These are phyloP conservation scores for Cyphotilapia sp. DNA, from an alignment of 2,113 vertebrate genomes.

Conservation along the genomic window DNA sequence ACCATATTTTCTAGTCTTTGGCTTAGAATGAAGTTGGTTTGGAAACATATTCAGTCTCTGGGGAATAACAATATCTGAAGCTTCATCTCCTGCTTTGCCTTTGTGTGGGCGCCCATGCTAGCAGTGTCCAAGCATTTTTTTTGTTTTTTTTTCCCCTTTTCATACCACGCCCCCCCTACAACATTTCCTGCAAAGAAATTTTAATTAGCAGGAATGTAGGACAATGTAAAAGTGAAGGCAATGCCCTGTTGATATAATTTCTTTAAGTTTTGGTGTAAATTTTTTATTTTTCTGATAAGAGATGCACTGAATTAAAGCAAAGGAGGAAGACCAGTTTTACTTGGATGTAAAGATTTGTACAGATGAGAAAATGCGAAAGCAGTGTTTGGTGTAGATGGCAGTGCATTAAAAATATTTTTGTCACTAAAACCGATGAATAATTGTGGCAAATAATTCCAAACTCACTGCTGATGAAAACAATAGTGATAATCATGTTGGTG, in stretches of 20 bases:
- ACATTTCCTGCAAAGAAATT: not conserved
- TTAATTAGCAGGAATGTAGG: not conserved
- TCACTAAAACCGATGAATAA: not conserved
- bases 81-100: not conserved
- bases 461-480: not conserved
- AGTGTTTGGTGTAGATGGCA: not conserved
- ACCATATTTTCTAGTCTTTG: not conserved
- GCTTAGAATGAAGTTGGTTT: not conserved
- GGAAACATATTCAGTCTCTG: not conserved
- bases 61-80: too few relatives aligned
- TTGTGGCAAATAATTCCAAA: not conserved
- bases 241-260: not conserved
- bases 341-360: not conserved
- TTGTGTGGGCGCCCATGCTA: not conserved
- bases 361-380: not conserved
- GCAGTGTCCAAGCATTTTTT: not conserved
- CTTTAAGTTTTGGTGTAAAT: not conserved
- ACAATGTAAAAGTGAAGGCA: not conserved
- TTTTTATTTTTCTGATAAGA: not conserved
- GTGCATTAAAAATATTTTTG: not conserved
- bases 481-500: not conserved
- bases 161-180: not conserved
- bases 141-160: rapidly evolving
- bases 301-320: not conserved
- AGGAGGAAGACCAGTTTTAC: not conserved